phyloP scores from a whole-genome alignment of 2,888 invertebrate genomes.

The Microctonus brassicae region DNA sequence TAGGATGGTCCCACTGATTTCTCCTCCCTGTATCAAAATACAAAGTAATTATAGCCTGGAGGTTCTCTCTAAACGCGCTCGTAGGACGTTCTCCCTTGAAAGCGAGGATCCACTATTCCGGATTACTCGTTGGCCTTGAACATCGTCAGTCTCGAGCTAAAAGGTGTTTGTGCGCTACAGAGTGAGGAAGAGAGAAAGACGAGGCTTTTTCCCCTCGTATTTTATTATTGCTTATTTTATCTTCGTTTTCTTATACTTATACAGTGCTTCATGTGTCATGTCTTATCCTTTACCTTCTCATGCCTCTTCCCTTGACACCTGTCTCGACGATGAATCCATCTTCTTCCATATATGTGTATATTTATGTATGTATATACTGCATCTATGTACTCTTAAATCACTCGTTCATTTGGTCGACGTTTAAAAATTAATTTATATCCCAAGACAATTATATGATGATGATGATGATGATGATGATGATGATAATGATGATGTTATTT shows the following conservation, averaged over 20 bases:
- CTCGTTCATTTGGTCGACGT: constrained; percentile 17
- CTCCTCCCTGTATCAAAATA: constrained; percentile 51
- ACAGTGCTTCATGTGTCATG: constrained; percentile 13
- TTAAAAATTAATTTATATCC: background rate
- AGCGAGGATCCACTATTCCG: constrained; percentile 56
- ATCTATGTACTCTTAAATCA: background rate
- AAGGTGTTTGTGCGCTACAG: constrained; percentile 21
- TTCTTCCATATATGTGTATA: constrained; percentile 39
- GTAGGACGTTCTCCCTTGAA: constrained; percentile 29
- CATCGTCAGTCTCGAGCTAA: constrained; percentile 23
- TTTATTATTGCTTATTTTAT: constrained; percentile 7
- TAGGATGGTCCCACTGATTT: background rate
- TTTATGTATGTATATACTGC: background rate
- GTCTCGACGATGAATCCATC: constrained; percentile 52
- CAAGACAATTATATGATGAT: background rate
- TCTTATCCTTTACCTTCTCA: constrained; percentile 7
- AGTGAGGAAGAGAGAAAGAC: constrained; percentile 10
- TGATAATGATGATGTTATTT: background rate
- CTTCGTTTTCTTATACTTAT: constrained; percentile 27
- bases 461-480: background rate
- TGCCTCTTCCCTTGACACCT: constrained; percentile 53
- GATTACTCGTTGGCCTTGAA: constrained; percentile 66
- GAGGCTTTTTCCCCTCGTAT: constrained; percentile 19
- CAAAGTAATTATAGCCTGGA: constrained; percentile 56
- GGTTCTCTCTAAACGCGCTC: constrained; percentile 11